Percentiles rank a stretch among this genome's conserved stretches.
phyloP scores from a whole-genome alignment of 2,113 vertebrate species.

The Podilymbus podiceps region DNA sequence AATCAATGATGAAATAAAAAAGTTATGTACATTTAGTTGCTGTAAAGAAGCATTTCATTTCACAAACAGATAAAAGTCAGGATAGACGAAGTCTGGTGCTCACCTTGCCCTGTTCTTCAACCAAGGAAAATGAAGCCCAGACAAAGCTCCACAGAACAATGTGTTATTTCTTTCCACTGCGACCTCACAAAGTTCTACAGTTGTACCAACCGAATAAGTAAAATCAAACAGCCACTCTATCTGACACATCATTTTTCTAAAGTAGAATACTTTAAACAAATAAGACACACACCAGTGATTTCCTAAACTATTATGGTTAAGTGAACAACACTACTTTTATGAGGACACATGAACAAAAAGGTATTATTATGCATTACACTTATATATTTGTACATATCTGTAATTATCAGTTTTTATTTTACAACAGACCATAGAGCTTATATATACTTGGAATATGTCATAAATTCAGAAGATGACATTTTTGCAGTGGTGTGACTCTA shows the following conservation, averaged over 20 bases:
- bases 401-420: background rate
- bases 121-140: background rate
- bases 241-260: background rate
- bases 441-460: background rate
- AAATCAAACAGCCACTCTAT: background rate
- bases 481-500: background rate
- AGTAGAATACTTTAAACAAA: conserved; percentile 15
- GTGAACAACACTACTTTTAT: background rate
- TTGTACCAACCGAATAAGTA: background rate
- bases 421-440: background rate
- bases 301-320: background rate
- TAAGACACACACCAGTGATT: background rate
- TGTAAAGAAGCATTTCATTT: background rate
- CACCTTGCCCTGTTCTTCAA: background rate
- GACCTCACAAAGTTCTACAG: background rate
- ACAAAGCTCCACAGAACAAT: background rate
- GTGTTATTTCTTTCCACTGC: background rate
- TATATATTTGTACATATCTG: background rate
- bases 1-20: background rate
- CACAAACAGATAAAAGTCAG: background rate
- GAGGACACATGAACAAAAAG: background rate
- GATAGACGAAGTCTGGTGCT: background rate
- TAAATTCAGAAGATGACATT: background rate
- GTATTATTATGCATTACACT: background rate
- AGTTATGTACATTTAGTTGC: background rate